Base-by-base conservation (phyloP, 2,888 invertebrate species). In the Lithophane semibrunnea region DNA sequence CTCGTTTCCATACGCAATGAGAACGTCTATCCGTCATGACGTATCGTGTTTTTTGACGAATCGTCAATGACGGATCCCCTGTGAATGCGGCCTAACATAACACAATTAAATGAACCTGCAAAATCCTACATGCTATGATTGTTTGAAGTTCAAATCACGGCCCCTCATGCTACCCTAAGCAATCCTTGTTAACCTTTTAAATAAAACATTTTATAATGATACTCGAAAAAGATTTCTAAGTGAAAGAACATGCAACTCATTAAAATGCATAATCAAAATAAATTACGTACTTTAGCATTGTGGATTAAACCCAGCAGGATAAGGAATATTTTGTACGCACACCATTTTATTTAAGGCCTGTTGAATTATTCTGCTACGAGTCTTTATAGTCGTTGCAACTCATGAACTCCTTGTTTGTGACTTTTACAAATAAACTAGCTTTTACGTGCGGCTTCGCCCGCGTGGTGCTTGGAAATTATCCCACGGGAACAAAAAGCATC, bases 231-330 rank as follows among this genome's bases (percentile, higher is more conserved):
- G n/a, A 56, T 37, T 61, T 21, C 3, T 18, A 52, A n/a, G 12
- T 18, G 44, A 64, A 65, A 79, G 49, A 69, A 78, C 78, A 72
- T 56, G 80, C 77, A 44, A 42, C 80, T 64, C 49, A 63, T 80
- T 78, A 49, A 56, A 80, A 78, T 64, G 18, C 42, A 56, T 56
- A 49, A 73, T 73, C 29, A 49, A 73, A 78, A 58, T 80, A 73
- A 78, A 78, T 73, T 58, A 73, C 12, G 29, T 56, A 73, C 56
- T 64, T 54, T 58, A 58, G 44, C 21, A 44, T 70, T 9, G 12
- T 58, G 13, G 81, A 78, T 52, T 58, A 64, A 44, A 49, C 18
- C n/a, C n/a, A 56, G 9, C 21, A 7, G 71, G 79, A 70, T 71
- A 77, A 13, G 79, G 4, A 37, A 68, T 1, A 24, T 18, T 24